Percentiles rank a stretch among this genome's conserved stretches.
These are phyloP conservation scores for Aspidiotus rigidus DNA, from an alignment of 2,888 invertebrate genomes.

Conservation along the genomic window DNA sequence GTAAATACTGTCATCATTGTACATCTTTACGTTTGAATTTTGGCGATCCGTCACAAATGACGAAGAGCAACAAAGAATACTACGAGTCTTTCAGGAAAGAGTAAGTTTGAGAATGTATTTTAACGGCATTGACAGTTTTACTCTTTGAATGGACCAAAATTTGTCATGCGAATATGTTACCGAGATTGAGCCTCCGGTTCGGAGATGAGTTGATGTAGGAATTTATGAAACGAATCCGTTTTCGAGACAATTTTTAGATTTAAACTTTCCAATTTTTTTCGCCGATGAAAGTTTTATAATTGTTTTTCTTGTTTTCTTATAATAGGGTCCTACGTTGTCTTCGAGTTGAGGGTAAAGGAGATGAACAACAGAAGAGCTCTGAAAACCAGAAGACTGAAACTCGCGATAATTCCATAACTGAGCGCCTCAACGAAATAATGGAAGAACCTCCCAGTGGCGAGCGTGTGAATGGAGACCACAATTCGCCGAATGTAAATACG, in stretches of 20 bases:
- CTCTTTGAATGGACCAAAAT: no score
- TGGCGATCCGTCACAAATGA: constrained; percentile 40
- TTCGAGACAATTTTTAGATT: neutral
- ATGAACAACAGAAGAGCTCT: constrained; percentile 43
- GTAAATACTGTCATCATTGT: constrained; percentile 72
- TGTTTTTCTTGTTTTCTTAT: no score
- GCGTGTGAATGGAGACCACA: neutral
- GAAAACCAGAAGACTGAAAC: constrained; percentile 28
- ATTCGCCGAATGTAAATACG: neutral
- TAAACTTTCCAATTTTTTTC: constrained; percentile 36
- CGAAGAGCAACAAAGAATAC: constrained; percentile 48
- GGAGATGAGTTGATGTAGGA: neutral
- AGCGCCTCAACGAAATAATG: neutral
- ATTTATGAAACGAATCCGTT: neutral
- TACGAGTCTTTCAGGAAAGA: constrained; percentile 55
- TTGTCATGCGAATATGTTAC: no score
- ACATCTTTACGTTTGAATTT: constrained; percentile 60
- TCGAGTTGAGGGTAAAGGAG: constrained; percentile 55
- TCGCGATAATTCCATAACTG: neutral
- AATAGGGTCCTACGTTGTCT: constrained; percentile 64
- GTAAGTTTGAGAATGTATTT: constrained; percentile 42
- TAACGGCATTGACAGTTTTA: no score
- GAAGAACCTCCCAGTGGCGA: neutral
- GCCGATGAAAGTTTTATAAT: no score
- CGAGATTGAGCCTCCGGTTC: no score